phyloP scores from a whole-genome alignment of 1,140 invertebrate species.

The Zelostemma sp. region DNA sequence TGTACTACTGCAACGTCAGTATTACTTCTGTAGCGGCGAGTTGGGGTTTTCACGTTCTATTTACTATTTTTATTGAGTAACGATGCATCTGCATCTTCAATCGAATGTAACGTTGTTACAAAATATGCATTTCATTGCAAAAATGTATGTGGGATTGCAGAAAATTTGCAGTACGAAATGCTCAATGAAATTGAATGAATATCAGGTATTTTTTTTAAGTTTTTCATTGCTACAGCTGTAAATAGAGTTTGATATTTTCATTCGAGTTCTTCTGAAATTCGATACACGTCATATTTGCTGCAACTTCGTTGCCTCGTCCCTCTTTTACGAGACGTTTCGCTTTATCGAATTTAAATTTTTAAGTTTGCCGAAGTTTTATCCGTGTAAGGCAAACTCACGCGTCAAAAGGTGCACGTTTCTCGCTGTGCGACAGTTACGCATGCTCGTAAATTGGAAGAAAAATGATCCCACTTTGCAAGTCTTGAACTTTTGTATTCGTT shows the following conservation, averaged over 20 bases:
- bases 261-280: too few relatives aligned
- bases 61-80: neutral
- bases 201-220: too few relatives aligned
- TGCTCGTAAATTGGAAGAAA: neutral
- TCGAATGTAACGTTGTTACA: too few relatives aligned
- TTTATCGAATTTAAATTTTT: neutral
- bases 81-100: neutral
- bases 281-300: too few relatives aligned
- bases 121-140: too few relatives aligned
- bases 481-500: neutral
- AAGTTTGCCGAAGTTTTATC: neutral
- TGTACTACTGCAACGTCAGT: neutral
- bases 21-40: neutral
- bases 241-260: too few relatives aligned
- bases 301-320: too few relatives aligned
- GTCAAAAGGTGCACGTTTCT: neutral
- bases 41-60: neutral
- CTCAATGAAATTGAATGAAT: too few relatives aligned
- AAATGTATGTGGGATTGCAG: too few relatives aligned
- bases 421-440: neutral
- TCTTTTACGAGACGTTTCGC: neutral
- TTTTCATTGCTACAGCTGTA: too few relatives aligned
- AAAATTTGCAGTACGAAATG: too few relatives aligned
- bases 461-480: neutral
- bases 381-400: neutral